A percentile compares a stretch with the other conserved stretches of the same genome.
These are phyloP conservation scores for Platerodrilus igneus DNA, from an alignment of 2,888 invertebrate genomes.

Conservation along the genomic window DNA sequence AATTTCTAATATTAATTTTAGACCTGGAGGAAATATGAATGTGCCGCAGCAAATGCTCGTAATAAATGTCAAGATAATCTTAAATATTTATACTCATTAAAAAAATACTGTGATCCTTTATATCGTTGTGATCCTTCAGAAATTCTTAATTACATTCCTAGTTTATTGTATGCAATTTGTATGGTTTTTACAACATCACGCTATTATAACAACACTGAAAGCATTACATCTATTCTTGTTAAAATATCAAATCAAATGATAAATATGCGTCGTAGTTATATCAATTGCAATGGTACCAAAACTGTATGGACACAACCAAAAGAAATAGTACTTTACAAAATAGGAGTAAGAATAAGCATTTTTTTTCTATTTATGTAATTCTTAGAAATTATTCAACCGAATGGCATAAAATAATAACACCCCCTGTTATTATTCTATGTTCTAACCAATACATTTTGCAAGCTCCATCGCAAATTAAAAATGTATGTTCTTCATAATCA, in stretches of 20 bases:
- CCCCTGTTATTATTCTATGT: too few species aligned
- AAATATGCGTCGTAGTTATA: constrained; percentile 70
- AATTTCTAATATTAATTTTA: constrained; percentile 39
- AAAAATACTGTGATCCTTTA: constrained; percentile 79
- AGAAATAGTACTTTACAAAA: constrained; percentile 62
- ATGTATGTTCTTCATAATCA: too few species aligned
- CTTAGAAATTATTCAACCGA: too few species aligned
- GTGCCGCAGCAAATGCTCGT: constrained; percentile 68
- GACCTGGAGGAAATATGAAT: constrained; percentile 75
- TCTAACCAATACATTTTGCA: too few species aligned
- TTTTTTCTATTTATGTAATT: too few species aligned
- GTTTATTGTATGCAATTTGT: constrained; percentile 72
- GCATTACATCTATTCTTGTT: constrained; percentile 72
- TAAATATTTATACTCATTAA: constrained; percentile 77
- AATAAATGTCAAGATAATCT: constrained; percentile 85
- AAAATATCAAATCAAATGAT: constrained; percentile 90
- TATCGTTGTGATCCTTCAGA: constrained; percentile 70
- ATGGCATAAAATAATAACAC: too few species aligned
- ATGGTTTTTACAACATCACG: constrained; percentile 81
- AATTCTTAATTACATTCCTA: constrained; percentile 67
- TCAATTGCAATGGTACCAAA: constrained; percentile 64
- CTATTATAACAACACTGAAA: constrained; percentile 71
- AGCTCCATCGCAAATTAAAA: too few species aligned
- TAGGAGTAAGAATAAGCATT: constrained; percentile 55
- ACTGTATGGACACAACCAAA: constrained; percentile 76